A percentile compares a stretch with the other conserved stretches of the same genome.
These are phyloP conservation scores for Aphodius granarius DNA, from an alignment of 2,888 invertebrate species.

Conservation along the genomic window DNA sequence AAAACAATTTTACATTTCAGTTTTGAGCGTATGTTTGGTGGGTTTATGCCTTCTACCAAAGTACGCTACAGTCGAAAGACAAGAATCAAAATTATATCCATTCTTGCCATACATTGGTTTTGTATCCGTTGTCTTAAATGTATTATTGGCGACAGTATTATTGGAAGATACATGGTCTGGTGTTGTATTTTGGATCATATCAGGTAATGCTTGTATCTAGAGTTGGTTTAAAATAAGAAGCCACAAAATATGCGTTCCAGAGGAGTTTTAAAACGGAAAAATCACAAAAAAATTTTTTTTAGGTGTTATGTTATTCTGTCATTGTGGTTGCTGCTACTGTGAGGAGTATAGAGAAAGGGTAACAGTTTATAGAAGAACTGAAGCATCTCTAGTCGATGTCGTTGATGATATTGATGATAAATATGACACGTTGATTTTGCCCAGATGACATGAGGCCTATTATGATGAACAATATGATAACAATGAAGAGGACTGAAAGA, in stretches of 20 bases:
- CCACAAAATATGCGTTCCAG: no score
- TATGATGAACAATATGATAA: conserved; percentile 42
- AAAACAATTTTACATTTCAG: conserved; percentile 47
- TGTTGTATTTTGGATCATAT: conserved; percentile 61
- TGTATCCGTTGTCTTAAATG: conserved; percentile 55
- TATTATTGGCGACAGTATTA: conserved; percentile 59
- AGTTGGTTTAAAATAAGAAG: no score
- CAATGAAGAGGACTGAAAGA: conserved; percentile 40
- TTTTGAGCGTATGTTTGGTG: conserved; percentile 56
- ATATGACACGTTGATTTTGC: conserved; percentile 62
- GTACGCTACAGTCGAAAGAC: conserved; percentile 47
- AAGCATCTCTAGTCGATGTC: conserved; percentile 37
- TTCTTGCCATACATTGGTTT: conserved; percentile 51
- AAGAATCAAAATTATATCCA: conserved; percentile 41
- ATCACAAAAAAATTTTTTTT: no score
- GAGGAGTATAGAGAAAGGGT: conserved; percentile 39
- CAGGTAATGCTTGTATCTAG: no score
- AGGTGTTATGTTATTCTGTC: conserved; percentile 50
- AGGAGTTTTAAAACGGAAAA: no score
- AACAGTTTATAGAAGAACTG: conserved; percentile 34
- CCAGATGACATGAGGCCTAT: conserved; percentile 56
- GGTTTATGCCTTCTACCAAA: conserved; percentile 62
- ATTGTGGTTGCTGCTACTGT: conserved; percentile 51
- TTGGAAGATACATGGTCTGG: conserved; percentile 65
- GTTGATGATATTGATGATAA: conserved; percentile 42